Percentiles rank a stretch among this genome's conserved stretches.
phyloP scores from a whole-genome alignment of 2,797 vertebrate genomes.

The Okamejei kenojei region DNA sequence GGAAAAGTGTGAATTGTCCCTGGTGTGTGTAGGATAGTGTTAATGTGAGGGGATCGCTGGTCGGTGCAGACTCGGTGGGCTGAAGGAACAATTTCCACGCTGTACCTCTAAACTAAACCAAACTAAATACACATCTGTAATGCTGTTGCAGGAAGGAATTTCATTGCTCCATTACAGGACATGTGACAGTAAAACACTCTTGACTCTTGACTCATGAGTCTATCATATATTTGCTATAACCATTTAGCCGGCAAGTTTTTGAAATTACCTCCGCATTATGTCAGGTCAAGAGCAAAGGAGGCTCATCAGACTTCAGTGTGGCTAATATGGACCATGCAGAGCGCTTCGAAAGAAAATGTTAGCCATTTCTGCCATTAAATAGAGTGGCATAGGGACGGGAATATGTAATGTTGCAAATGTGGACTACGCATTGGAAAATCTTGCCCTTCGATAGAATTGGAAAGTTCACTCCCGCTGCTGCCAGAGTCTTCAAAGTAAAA shows the following conservation, averaged over 20 bases:
- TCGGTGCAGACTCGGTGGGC: too few species aligned
- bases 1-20: too few species aligned
- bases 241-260: not conserved
- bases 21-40: too few species aligned
- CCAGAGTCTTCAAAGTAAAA: not conserved
- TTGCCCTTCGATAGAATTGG: not conserved
- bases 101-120: too few species aligned
- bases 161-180: too few species aligned
- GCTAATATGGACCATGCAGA: not conserved
- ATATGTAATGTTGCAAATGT: not conserved
- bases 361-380: not conserved
- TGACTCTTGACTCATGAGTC: too few species aligned
- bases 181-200: too few species aligned
- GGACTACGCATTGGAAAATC: not conserved
- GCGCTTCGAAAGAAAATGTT: not conserved
- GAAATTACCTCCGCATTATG: not conserved
- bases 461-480: not conserved
- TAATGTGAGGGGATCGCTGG: too few species aligned
- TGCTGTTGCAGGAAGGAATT: too few species aligned
- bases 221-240: not conserved
- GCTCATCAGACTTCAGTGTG: not conserved
- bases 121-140: too few species aligned
- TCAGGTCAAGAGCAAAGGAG: not conserved
- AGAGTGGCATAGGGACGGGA: not conserved
- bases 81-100: too few species aligned